Evolutionary conservation across 2,888 invertebrate species (phyloP).

Genomic region (Tenthredo livida): DNA sequence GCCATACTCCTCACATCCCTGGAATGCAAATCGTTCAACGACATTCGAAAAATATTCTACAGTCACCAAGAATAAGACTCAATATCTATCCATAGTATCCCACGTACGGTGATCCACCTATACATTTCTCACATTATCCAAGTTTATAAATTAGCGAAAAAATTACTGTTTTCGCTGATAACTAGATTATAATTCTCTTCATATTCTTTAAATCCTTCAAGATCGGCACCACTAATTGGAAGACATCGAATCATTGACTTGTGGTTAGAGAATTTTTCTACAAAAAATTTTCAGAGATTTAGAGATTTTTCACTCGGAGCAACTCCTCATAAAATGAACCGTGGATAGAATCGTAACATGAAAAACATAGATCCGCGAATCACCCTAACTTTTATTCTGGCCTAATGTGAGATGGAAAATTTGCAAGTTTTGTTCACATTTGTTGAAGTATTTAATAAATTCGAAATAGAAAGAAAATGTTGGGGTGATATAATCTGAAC

Average conservation of each 20-base stretch:
- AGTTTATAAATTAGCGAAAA: not conserved
- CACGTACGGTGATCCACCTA: not conserved
- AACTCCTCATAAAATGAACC: not conserved
- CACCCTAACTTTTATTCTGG: too few species aligned
- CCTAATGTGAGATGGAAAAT: not conserved
- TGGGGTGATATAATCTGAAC: not conserved
- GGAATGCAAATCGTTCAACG: slow-evolving; percentile 69
- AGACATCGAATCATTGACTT: not conserved
- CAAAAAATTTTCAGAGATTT: not conserved
- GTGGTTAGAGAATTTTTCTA: not conserved
- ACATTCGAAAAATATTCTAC: slow-evolving; percentile 57
- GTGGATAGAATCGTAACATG: not conserved
- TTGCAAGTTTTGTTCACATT: not conserved
- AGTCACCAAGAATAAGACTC: slow-evolving; percentile 26
- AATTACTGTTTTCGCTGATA: not conserved
- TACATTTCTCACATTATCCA: not conserved
- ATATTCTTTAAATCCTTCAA: not conserved
- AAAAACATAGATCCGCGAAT: not conserved
- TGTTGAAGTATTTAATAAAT: not conserved
- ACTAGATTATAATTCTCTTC: not conserved
- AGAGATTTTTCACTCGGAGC: too few species aligned
- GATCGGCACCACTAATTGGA: not conserved
- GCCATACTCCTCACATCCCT: slow-evolving; percentile 60
- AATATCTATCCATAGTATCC: not conserved
- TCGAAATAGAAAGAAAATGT: not conserved